A percentile compares a stretch with the other conserved stretches of the same genome.
Evolutionary conservation across 1,140 invertebrate genomes (phyloP).

Genomic region (Steinernema khuongi): DNA sequence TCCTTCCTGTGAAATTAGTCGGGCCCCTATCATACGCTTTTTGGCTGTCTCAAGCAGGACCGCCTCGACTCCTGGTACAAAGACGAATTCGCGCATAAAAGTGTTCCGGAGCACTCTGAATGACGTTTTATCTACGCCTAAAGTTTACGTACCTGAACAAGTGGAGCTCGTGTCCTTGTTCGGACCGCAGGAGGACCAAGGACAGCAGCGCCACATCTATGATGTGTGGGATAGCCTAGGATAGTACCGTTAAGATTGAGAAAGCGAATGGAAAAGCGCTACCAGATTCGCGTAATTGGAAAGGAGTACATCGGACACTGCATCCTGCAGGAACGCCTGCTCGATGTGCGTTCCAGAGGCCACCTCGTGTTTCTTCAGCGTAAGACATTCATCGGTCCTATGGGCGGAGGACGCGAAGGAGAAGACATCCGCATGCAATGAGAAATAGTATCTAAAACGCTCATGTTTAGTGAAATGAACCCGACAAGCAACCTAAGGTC

Average conservation of each 20-base stretch:
- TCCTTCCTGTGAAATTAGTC: not conserved
- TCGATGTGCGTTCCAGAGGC: slow-evolving; percentile 20
- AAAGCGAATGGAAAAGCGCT: not conserved
- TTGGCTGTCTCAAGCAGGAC: not conserved
- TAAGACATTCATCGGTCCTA: slow-evolving; percentile 7
- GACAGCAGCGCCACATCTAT: not conserved
- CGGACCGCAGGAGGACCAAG: not conserved
- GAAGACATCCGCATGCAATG: slow-evolving; percentile 29
- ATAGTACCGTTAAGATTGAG: not conserved
- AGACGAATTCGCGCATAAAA: slow-evolving; percentile 4
- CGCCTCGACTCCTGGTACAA: not conserved
- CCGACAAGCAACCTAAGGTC: slow-evolving; percentile 20
- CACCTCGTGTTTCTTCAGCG: slow-evolving; percentile 20
- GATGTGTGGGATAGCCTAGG: not conserved
- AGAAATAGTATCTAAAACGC: slow-evolving; percentile 35
- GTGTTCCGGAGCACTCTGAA: not conserved
- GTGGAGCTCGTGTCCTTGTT: not conserved
- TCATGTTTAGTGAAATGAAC: not conserved
- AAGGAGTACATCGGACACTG: slow-evolving; percentile 33
- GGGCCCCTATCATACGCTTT: not conserved
- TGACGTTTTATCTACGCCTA: not conserved
- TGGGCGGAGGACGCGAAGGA: not conserved
- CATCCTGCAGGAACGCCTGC: slow-evolving; percentile 30
- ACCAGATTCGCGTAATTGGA: slow-evolving; percentile 38
- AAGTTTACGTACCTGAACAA: not conserved